Percentiles rank a stretch among this genome's conserved stretches.
Evolutionary conservation across 2,797 vertebrate species (phyloP).

Genomic region (Aldrovandia affinis): DNA sequence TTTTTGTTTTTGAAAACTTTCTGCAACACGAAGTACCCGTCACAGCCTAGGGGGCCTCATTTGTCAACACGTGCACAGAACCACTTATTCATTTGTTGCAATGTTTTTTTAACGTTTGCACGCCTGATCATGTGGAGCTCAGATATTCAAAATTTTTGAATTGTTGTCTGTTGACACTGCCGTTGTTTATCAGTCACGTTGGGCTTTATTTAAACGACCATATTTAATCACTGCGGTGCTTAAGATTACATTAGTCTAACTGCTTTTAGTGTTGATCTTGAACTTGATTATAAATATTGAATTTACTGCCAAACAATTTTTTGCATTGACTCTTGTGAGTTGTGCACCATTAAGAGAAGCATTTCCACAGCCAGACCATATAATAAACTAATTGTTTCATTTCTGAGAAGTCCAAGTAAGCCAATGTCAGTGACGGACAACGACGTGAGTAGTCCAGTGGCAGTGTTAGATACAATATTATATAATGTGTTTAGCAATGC

Average conservation of each 20-base stretch:
- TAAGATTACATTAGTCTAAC: neutral
- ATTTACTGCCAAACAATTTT: no score
- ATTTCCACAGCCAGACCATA: slow-evolving; percentile 12
- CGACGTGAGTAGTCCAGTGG: slow-evolving; percentile 22
- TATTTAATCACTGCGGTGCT: neutral
- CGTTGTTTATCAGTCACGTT: neutral
- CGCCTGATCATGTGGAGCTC: no score
- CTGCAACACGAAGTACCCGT: no score
- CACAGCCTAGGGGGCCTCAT: no score
- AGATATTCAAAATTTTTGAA: no score
- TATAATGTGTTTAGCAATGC: neutral
- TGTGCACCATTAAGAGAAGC: slow-evolving; percentile 7
- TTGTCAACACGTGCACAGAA: no score
- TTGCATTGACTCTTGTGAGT: neutral
- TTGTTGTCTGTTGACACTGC: no score
- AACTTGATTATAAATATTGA: neutral
- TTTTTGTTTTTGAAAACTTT: no score
- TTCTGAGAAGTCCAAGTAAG: neutral
- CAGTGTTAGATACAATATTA: neutral
- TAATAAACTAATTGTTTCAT: slow-evolving; percentile 35
- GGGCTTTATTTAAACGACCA: neutral
- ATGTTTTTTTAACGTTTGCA: no score
- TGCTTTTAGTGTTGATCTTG: neutral
- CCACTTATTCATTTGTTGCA: no score
- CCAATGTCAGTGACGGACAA: neutral